phyloP scores from a whole-genome alignment of 1,140 invertebrate genomes.

The Stratiolaelaps scimitus region DNA sequence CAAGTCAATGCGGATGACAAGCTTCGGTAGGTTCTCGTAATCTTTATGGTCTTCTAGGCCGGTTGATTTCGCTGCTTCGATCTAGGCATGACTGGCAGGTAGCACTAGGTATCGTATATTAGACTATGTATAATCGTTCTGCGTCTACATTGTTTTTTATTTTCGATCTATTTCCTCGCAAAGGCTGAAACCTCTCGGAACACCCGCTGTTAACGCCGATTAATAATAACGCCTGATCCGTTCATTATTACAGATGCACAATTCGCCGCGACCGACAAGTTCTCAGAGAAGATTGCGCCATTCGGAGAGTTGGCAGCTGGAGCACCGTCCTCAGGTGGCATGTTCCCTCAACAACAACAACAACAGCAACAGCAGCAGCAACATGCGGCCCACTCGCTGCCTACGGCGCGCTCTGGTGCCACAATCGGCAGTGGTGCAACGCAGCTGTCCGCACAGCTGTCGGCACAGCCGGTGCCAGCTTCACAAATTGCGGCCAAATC shows the following conservation, averaged over 20 bases:
- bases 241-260: conserved; percentile 2
- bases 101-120: background rate
- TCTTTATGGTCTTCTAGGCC: too few species aligned
- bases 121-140: too few species aligned
- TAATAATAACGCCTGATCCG: too few species aligned
- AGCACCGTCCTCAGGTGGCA: background rate
- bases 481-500: too few species aligned
- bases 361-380: conserved; percentile 2
- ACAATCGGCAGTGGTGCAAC: too few species aligned
- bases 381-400: background rate
- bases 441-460: too few species aligned
- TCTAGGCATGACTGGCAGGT: too few species aligned
- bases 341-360: conserved; percentile 14
- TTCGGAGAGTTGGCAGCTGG: background rate
- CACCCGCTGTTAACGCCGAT: background rate
- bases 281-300: conserved; percentile 3
- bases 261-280: conserved; percentile 11
- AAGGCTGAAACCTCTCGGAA: background rate
- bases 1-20: conserved; percentile 10
- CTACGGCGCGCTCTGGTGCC: too few species aligned
- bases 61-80: too few species aligned
- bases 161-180: too few species aligned
- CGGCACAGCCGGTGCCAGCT: too few species aligned
- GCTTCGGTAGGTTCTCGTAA: background rate
- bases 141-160: too few species aligned